phyloP scores from a whole-genome alignment of 2,797 vertebrate genomes.

The Anguilla pacifica region DNA sequence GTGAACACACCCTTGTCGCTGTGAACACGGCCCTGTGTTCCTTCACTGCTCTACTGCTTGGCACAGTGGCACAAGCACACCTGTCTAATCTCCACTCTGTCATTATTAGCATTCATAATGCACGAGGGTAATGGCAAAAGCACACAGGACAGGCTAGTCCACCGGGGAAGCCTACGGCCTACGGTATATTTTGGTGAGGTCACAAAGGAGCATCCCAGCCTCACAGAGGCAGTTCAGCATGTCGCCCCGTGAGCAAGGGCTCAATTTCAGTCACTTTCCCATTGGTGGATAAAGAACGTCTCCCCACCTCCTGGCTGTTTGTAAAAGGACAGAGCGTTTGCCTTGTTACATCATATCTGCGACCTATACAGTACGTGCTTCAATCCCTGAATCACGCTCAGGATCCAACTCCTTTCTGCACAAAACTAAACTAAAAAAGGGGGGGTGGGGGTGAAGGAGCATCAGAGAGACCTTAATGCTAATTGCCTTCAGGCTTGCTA shows the following conservation, averaged over 20 bases:
- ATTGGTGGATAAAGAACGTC: slow-evolving; percentile 17
- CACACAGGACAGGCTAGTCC: background rate
- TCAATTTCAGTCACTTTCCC: background rate
- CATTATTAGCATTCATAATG: background rate
- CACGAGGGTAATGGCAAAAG: background rate
- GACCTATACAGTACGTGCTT: slow-evolving; percentile 19
- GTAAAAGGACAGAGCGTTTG: slow-evolving; percentile 30
- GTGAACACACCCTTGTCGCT: background rate
- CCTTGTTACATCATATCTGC: slow-evolving; percentile 38
- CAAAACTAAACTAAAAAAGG: background rate
- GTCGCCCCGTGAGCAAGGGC: background rate
- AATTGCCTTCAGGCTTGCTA: slow-evolving; percentile 52
- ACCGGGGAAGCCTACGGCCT: background rate
- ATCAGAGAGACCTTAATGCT: slow-evolving; percentile 47
- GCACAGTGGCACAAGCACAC: background rate
- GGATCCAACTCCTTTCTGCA: slow-evolving; percentile 35
- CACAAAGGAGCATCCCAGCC: background rate
- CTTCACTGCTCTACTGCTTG: background rate
- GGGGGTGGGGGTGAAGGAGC: slow-evolving; percentile 11
- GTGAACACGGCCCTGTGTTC: background rate
- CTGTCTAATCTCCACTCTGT: background rate
- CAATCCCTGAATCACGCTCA: slow-evolving; percentile 40
- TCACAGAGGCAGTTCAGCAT: background rate
- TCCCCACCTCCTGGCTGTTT: slow-evolving; percentile 13
- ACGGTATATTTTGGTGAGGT: background rate